Conservation (phyloP, 2,113 vertebrate species). For the Pomatorhinus ruficollis region DNA sequence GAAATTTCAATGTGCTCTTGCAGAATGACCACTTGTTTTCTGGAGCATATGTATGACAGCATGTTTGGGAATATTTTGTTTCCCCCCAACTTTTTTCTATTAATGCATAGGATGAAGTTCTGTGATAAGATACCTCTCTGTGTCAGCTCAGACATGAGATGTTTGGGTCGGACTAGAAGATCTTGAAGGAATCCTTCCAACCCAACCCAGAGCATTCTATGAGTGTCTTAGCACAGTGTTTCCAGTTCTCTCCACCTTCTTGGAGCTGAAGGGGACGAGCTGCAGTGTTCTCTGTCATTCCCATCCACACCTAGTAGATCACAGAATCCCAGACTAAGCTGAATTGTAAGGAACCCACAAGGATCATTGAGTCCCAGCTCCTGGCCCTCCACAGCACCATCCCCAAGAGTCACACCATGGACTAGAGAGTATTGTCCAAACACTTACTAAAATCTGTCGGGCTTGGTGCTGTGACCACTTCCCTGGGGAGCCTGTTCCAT, state of each 20-base stretch:
- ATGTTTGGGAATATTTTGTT: not conserved
- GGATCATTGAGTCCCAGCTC: not conserved
- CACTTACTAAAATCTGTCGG: not conserved
- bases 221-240: not conserved
- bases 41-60: not conserved
- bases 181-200: not conserved
- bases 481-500: not conserved
- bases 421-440: not conserved
- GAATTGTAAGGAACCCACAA: not conserved
- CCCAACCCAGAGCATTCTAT: not conserved
- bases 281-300: not conserved
- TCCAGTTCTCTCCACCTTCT: not conserved
- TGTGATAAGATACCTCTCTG: not conserved
- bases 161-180: not conserved
- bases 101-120: not conserved
- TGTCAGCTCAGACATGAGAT: not conserved
- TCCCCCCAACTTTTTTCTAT: accelerated
- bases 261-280: not conserved
- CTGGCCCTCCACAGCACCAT: not conserved
- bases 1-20: not conserved
- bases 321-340: not conserved
- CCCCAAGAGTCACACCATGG: not conserved
- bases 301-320: not conserved
- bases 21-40: not conserved
- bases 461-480: not conserved